These are phyloP conservation scores for Lasioglossum baleicum DNA, from an alignment of 1,140 invertebrate species.

Conservation along the genomic window DNA sequence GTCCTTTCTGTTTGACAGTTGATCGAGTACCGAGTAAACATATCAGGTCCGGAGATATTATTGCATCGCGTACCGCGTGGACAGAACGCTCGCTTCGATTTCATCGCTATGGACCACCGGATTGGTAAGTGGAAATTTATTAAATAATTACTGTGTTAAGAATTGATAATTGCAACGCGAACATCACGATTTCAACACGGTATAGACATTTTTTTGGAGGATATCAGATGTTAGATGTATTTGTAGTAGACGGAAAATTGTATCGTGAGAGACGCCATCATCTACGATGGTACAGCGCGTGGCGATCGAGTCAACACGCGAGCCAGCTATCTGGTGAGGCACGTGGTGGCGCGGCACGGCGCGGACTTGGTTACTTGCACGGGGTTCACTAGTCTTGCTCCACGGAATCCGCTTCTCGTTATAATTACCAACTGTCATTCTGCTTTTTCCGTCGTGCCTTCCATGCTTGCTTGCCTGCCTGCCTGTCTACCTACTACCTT, in stretches of 20 bases:
- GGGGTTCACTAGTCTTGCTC: slow-evolving; percentile 55
- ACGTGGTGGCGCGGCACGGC: slow-evolving; percentile 62
- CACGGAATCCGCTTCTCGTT: slow-evolving; percentile 54
- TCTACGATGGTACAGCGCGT: slow-evolving; percentile 42
- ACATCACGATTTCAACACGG: neutral
- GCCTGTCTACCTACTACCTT: neutral
- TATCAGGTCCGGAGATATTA: slow-evolving; percentile 21
- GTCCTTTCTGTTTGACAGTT: slow-evolving; percentile 55
- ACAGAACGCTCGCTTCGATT: slow-evolving; percentile 25
- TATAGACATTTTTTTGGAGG: neutral
- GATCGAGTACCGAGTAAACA: slow-evolving; percentile 41
- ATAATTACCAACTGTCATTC: slow-evolving; percentile 56
- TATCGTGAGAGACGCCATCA: slow-evolving; percentile 57
- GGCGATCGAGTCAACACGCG: slow-evolving; percentile 30
- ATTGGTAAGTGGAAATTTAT: slow-evolving; percentile 43
- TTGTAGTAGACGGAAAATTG: slow-evolving; percentile 11
- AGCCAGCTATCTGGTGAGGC: slow-evolving; percentile 42
- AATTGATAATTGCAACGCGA: neutral
- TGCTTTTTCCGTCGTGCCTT: slow-evolving; percentile 37
- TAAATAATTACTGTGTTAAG: neutral
- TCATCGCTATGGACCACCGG: slow-evolving; percentile 56
- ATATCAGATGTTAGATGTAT: neutral
- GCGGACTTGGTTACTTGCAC: slow-evolving; percentile 55
- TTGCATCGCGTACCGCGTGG: slow-evolving; percentile 32
- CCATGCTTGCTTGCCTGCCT: slow-evolving; percentile 9